Conservation (phyloP, 2,113 vertebrate genomes). For the Gavia stellata region DNA sequence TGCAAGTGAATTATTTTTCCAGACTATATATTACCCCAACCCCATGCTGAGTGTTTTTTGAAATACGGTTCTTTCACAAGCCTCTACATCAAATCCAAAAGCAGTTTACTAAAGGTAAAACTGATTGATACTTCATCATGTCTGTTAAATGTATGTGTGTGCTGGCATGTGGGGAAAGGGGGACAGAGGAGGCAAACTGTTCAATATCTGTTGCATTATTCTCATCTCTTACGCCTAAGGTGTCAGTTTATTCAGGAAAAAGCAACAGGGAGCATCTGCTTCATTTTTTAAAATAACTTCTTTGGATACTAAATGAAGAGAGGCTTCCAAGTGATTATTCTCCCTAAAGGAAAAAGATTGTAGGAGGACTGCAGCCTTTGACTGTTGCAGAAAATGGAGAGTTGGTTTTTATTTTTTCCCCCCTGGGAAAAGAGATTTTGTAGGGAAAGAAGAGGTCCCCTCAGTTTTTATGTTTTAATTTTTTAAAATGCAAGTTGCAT, state of each 20-base stretch:
- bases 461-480: not conserved
- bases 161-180: not conserved
- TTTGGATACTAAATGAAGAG: not conserved
- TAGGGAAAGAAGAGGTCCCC: not conserved
- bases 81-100: not conserved
- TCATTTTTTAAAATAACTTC: not conserved
- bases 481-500: not conserved
- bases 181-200: not conserved
- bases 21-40: not conserved
- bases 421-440: not conserved
- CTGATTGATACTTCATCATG: rapidly evolving
- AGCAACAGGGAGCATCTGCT: not conserved
- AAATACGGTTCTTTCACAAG: not conserved
- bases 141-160: rapidly evolving
- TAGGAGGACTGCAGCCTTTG: not conserved
- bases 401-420: not conserved
- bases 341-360: not conserved
- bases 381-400: not conserved
- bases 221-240: not conserved
- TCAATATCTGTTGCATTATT: rapidly evolving
- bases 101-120: slow-evolving; percentile 19
- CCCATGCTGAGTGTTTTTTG: not conserved
- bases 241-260: not conserved
- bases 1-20: not conserved
- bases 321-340: not conserved